Conservation (phyloP, 2,888 invertebrate species). For the Philhelius pedissequus region DNA sequence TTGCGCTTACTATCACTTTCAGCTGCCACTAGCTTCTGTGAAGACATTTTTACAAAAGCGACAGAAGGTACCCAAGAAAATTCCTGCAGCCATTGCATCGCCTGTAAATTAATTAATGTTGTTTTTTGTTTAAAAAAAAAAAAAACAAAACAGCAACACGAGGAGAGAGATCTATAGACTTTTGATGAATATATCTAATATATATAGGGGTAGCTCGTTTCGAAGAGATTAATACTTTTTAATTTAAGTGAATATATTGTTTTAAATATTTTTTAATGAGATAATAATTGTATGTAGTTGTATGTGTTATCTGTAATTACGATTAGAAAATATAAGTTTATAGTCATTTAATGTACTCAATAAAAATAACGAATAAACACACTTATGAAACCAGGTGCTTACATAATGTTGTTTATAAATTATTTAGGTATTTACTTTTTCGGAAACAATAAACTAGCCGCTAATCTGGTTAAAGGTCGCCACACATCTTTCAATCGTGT, state of each 20-base stretch:
- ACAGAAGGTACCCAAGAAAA: slow-evolving; percentile 65
- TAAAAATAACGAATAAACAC: not conserved
- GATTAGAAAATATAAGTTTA: not conserved
- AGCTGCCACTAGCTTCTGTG: slow-evolving; percentile 84
- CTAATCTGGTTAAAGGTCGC: no score
- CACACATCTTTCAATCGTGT: no score
- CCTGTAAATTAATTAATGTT: slow-evolving; percentile 25
- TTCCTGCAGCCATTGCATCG: slow-evolving; percentile 41
- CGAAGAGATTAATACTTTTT: slow-evolving; percentile 12
- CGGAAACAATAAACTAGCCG: no score
- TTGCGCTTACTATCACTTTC: slow-evolving; percentile 91
- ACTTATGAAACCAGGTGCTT: not conserved
- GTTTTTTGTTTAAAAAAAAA: not conserved
- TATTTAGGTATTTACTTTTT: not conserved
- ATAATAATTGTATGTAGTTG: not conserved
- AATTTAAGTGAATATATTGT: slow-evolving; percentile 27
- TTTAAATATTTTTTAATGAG: not conserved
- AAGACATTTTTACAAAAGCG: slow-evolving; percentile 81
- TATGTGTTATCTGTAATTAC: not conserved
- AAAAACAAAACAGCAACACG: not conserved
- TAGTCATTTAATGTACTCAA: not conserved
- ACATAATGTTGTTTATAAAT: not conserved
- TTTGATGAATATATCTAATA: slow-evolving; percentile 6
- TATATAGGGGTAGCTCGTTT: not conserved
- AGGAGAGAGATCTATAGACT: slow-evolving; percentile 67